Conservation (phyloP, 2,797 vertebrate genomes). For the Falco biarmicus region DNA sequence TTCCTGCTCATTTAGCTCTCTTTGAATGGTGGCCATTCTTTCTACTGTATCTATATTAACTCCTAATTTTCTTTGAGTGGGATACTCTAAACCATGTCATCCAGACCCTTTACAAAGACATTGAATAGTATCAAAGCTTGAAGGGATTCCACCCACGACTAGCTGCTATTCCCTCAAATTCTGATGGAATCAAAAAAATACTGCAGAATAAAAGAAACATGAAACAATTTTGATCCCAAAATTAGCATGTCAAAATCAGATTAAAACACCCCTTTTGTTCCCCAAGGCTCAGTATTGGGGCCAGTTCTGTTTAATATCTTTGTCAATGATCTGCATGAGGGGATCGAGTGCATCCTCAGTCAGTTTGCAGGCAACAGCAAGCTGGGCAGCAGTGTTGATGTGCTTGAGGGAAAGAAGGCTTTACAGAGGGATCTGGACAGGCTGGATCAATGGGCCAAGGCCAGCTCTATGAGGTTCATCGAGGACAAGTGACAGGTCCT, state of each 20-base stretch:
- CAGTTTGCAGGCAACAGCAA: not conserved
- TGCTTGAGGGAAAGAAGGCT: too few relatives aligned
- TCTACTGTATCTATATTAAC: not conserved
- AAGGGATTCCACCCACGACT: not conserved
- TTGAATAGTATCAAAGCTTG: not conserved
- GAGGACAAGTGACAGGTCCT: too few relatives aligned
- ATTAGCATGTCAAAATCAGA: not conserved
- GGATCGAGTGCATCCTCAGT: not conserved
- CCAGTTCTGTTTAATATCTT: not conserved
- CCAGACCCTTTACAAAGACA: not conserved
- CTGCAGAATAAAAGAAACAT: not conserved
- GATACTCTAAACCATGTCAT: not conserved
- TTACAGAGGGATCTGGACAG: too few relatives aligned
- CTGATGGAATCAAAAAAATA: not conserved
- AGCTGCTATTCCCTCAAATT: not conserved
- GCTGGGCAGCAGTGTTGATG: too few relatives aligned
- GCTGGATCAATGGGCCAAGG: too few relatives aligned
- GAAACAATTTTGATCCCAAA: not conserved
- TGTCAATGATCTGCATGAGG: not conserved
- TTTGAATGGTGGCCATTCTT: not conserved
- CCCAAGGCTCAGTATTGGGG: fast-evolving
- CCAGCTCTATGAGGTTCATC: too few relatives aligned
- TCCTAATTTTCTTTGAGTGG: not conserved
- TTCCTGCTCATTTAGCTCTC: not conserved
- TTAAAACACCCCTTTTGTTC: fast-evolving